Percentiles rank a stretch among this genome's conserved stretches.
phyloP scores from a whole-genome alignment of 1,140 invertebrate genomes.

The Hylyphantes graminicola region DNA sequence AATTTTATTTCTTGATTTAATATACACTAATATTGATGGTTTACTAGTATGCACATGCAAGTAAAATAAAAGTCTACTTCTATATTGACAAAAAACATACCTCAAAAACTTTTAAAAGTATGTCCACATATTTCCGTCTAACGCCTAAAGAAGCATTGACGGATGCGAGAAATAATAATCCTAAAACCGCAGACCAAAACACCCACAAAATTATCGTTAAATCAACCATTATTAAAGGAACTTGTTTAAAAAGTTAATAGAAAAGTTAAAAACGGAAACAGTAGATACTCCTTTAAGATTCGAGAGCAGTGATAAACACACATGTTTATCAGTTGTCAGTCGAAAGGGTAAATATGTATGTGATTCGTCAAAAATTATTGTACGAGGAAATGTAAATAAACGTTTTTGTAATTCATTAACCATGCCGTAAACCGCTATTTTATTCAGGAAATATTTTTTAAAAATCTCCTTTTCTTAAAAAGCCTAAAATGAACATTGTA shows the following conservation, averaged over 20 bases:
- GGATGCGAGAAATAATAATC: slow-evolving; percentile 34
- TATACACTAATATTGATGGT: neutral
- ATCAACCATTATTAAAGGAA: too few species aligned
- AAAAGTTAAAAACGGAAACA: neutral
- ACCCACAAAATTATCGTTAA: neutral
- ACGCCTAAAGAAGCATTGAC: slow-evolving; percentile 54
- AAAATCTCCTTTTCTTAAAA: too few species aligned
- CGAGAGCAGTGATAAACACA: neutral
- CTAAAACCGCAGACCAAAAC: slow-evolving; percentile 35
- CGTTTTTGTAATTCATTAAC: too few species aligned
- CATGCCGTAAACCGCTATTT: too few species aligned
- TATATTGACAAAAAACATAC: slow-evolving; percentile 33
- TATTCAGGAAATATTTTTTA: too few species aligned
- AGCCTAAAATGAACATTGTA: too few species aligned
- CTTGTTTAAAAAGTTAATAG: too few species aligned
- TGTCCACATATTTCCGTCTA: slow-evolving; percentile 57
- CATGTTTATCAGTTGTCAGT: neutral
- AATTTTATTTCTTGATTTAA: neutral
- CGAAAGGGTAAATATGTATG: too few species aligned
- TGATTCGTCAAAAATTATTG: too few species aligned
- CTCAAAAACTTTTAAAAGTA: slow-evolving; percentile 62
- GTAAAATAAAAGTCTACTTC: too few species aligned
- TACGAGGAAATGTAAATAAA: too few species aligned
- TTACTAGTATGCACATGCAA: neutral
- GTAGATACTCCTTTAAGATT: slow-evolving; percentile 2